These are phyloP conservation scores for Arremon aurantiirostris DNA, from an alignment of 2,797 vertebrate genomes.

Conservation along the genomic window DNA sequence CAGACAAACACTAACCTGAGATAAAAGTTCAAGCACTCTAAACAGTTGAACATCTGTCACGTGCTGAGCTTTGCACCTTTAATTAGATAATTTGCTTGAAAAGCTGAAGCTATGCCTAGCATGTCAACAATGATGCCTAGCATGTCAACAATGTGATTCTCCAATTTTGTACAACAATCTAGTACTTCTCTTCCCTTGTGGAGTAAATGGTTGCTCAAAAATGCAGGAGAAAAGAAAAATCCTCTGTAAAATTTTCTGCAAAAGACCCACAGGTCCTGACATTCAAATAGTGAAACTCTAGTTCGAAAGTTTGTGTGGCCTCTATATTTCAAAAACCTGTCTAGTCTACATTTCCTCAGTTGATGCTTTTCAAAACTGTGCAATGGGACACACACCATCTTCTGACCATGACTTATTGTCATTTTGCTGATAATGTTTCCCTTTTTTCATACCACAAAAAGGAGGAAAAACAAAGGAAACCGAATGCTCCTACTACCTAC, in stretches of 20 bases:
- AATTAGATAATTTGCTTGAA: background rate
- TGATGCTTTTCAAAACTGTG: background rate
- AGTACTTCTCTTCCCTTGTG: background rate
- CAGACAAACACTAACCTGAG: background rate
- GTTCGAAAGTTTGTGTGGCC: background rate
- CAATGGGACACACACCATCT: fast-evolving
- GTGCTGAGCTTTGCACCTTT: background rate
- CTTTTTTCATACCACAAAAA: background rate
- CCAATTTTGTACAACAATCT: background rate
- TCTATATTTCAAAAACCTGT: background rate
- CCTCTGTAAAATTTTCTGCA: background rate
- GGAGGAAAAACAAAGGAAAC: background rate
- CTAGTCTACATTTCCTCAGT: background rate
- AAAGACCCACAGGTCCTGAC: background rate
- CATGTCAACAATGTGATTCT: background rate
- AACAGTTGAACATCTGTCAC: background rate
- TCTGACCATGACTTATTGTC: background rate
- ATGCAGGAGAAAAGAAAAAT: background rate
- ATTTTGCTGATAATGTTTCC: background rate
- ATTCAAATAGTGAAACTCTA: background rate
- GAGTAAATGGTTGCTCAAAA: background rate
- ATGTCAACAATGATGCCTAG: background rate
- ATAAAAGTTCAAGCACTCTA: background rate
- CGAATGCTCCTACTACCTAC: background rate
- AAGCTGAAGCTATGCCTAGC: background rate